A percentile compares a stretch with the other conserved stretches of the same genome.
Evolutionary conservation across 2,888 invertebrate genomes (phyloP).

Genomic region (Trissolcus japonicus): DNA sequence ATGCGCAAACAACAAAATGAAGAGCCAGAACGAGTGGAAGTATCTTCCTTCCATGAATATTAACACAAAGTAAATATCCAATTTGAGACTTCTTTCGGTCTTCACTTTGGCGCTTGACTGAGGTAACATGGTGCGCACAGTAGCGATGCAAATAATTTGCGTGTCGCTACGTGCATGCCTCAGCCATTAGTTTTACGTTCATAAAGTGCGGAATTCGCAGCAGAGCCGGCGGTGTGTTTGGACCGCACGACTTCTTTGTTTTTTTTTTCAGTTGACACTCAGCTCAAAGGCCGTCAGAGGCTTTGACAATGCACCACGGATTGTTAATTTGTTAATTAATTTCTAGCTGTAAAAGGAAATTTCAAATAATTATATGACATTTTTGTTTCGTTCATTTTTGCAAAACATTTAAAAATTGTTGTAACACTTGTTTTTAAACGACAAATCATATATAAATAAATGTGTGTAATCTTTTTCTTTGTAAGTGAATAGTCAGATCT

Average conservation of each 20-base stretch:
- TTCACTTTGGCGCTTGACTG: slow-evolving; percentile 33
- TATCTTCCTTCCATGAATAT: slow-evolving; percentile 40
- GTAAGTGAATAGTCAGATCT: slow-evolving; percentile 10
- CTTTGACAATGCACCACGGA: slow-evolving; percentile 33
- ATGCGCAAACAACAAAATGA: slow-evolving; percentile 30
- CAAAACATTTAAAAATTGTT: too few species aligned
- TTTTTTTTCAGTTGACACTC: slow-evolving; percentile 22
- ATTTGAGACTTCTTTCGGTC: slow-evolving; percentile 40
- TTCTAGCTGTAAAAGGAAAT: too few species aligned
- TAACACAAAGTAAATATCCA: slow-evolving; percentile 52
- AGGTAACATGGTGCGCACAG: slow-evolving; percentile 26
- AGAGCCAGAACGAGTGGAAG: slow-evolving; percentile 32
- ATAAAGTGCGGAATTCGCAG: slow-evolving; percentile 41
- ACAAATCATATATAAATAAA: too few species aligned
- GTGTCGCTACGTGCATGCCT: slow-evolving; percentile 36
- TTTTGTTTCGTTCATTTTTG: too few species aligned
- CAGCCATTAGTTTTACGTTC: slow-evolving; percentile 37
- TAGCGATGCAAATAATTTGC: slow-evolving; percentile 52
- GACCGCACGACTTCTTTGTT: slow-evolving; percentile 27
- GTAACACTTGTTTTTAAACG: too few species aligned
- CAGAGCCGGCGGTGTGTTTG: slow-evolving; percentile 31
- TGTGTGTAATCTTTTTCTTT: background rate
- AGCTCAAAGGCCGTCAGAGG: slow-evolving; percentile 24
- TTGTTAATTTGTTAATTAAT: slow-evolving; percentile 37
- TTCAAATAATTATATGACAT: too few species aligned